Percentiles rank a stretch among this genome's conserved stretches.
These are phyloP conservation scores for Ameiurus melas DNA, from an alignment of 2,113 vertebrate genomes.

Conservation along the genomic window DNA sequence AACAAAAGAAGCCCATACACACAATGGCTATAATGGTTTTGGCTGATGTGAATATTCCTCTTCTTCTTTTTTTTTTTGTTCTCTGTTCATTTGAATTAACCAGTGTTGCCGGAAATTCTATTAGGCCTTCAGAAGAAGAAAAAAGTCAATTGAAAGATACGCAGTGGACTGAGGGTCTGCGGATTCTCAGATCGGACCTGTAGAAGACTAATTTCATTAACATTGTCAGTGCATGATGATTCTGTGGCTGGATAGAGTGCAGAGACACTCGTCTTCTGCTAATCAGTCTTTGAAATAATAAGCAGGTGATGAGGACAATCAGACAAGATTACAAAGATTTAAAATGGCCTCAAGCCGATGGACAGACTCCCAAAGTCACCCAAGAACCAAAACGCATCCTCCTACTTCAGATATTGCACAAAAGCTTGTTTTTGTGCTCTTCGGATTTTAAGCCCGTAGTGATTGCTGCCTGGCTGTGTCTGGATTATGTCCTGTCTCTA, in stretches of 20 bases:
- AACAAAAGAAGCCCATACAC: conserved; percentile 46
- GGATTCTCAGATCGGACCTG: conserved; percentile 40
- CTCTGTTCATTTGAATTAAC: conserved; percentile 44
- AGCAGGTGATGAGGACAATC: conserved; percentile 44
- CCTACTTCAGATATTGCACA: neutral
- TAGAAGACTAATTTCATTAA: conserved; percentile 61
- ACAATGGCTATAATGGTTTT: conserved; percentile 47
- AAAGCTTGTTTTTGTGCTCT: conserved; percentile 2
- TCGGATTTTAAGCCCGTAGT: neutral
- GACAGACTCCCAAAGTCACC: neutral
- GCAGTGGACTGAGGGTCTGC: conserved; percentile 38
- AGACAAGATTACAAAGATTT: neutral
- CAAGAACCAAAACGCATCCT: neutral
- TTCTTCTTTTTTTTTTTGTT: conserved; percentile 1
- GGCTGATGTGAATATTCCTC: conserved; percentile 19
- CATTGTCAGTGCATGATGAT: conserved; percentile 51
- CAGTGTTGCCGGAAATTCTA: conserved; percentile 50
- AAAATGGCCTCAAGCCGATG: conserved; percentile 2
- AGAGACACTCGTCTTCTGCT: conserved; percentile 35
- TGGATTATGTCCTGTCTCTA: neutral
- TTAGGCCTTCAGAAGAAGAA: conserved; percentile 43
- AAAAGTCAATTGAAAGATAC: conserved; percentile 48
- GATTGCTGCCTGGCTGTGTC: neutral
- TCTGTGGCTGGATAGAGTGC: conserved; percentile 42
- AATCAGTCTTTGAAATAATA: conserved; percentile 52